These are phyloP conservation scores for Otolemur garnettii DNA, from an alignment of 2,113 vertebrate species.

Conservation along the genomic window DNA sequence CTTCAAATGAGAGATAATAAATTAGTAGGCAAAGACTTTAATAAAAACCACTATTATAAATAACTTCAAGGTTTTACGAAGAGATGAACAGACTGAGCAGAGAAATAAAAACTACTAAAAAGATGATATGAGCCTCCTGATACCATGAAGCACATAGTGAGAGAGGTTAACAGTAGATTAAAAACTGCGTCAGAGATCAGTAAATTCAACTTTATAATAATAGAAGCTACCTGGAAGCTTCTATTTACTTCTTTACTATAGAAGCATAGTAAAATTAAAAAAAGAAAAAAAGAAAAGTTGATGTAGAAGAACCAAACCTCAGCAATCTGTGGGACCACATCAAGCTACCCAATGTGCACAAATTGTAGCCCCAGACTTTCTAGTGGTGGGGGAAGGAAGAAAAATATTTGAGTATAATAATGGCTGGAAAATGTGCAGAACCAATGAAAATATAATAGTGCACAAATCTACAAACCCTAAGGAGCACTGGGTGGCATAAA, in stretches of 20 bases:
- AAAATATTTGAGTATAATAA: neutral
- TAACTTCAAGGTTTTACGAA: neutral
- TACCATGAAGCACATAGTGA: neutral
- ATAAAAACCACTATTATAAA: neutral
- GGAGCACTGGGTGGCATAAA: neutral
- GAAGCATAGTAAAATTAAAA: neutral
- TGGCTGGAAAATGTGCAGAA: neutral
- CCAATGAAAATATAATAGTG: neutral
- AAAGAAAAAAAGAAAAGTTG: neutral
- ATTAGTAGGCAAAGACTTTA: neutral
- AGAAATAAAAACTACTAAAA: neutral
- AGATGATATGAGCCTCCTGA: neutral
- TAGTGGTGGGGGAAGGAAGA: neutral
- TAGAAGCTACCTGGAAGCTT: neutral
- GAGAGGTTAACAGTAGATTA: neutral
- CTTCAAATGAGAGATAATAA: neutral
- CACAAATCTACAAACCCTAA: neutral
- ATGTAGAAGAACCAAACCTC: neutral
- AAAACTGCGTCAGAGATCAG: neutral
- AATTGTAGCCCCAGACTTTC: neutral
- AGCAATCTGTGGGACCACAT: neutral
- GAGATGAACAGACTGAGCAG: neutral
- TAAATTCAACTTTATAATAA: neutral
- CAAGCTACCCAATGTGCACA: neutral
- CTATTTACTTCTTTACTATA: too few relatives aligned